Evolutionary conservation across 2,113 vertebrate genomes (phyloP).

Genomic region (Pluvianellus socialis): DNA sequence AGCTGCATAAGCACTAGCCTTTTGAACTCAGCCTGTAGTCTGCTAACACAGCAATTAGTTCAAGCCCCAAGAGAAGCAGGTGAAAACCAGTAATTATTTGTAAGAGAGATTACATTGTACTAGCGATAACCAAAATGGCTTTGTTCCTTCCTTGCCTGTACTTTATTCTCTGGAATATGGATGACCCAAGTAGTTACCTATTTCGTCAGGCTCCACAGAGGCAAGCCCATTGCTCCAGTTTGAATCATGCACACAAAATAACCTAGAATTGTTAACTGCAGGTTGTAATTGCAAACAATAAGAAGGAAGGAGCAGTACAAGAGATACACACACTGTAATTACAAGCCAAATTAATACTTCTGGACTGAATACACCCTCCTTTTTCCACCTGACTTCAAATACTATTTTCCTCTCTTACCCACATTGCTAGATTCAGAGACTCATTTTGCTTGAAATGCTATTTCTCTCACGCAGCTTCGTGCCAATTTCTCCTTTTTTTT

Average conservation of each 20-base stretch:
- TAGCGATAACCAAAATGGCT: not conserved
- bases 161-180: not conserved
- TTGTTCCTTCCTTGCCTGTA: not conserved
- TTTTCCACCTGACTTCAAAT: not conserved
- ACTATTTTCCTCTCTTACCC: not conserved
- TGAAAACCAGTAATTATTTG: not conserved
- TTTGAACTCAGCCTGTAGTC: not conserved
- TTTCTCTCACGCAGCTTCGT: not conserved
- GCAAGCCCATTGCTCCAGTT: not conserved
- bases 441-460: not conserved
- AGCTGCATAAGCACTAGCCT: not conserved
- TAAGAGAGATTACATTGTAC: not conserved
- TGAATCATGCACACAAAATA: not conserved
- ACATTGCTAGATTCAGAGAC: not conserved
- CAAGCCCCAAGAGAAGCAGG: not conserved
- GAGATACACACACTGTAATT: not conserved
- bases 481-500: not conserved
- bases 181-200: not conserved
- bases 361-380: not conserved
- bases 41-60: not conserved
- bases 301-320: not conserved
- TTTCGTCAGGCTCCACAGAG: not conserved
- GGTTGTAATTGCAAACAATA: not conserved
- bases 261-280: not conserved
- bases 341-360: not conserved